Conservation (phyloP, 2,113 vertebrate genomes). For the Mesitornis unicolor region DNA sequence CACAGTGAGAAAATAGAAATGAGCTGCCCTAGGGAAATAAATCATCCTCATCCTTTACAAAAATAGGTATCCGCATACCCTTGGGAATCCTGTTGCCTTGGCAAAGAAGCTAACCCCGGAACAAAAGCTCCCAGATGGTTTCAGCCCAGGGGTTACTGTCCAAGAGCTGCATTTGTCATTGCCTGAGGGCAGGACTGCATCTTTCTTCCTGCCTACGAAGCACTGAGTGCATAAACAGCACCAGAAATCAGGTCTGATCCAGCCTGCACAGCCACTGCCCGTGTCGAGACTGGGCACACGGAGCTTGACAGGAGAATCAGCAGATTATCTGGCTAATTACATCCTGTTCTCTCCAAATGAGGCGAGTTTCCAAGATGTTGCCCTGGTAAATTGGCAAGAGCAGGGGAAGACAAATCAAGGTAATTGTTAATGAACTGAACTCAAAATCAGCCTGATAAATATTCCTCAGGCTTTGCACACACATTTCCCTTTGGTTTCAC, state of each 20-base stretch:
- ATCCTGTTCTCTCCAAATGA: slow-evolving; percentile 52
- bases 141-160: neutral
- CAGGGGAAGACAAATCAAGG: slow-evolving; percentile 13
- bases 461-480: neutral
- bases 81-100: neutral
- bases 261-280: neutral
- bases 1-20: slow-evolving; percentile 1
- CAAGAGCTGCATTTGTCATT: slow-evolving; percentile 22
- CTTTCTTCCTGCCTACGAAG: neutral
- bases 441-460: slow-evolving; percentile 19
- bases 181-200: slow-evolving; percentile 14
- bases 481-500: neutral
- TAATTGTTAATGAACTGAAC: slow-evolving; percentile 39
- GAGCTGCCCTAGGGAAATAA: slow-evolving; percentile 2
- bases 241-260: slow-evolving; percentile 48
- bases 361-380: neutral
- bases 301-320: slow-evolving; percentile 4
- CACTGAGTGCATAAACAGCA: neutral
- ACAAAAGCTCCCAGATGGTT: slow-evolving; percentile 27
- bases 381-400: slow-evolving; percentile 44
- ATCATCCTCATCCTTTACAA: neutral
- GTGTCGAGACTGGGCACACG: neutral
- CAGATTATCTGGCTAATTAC: slow-evolving; percentile 59
- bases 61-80: neutral
- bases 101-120: neutral